These are phyloP conservation scores for Actinernus sp. DNA, from an alignment of 92 coral and sea anemone species.

Conservation along the genomic window DNA sequence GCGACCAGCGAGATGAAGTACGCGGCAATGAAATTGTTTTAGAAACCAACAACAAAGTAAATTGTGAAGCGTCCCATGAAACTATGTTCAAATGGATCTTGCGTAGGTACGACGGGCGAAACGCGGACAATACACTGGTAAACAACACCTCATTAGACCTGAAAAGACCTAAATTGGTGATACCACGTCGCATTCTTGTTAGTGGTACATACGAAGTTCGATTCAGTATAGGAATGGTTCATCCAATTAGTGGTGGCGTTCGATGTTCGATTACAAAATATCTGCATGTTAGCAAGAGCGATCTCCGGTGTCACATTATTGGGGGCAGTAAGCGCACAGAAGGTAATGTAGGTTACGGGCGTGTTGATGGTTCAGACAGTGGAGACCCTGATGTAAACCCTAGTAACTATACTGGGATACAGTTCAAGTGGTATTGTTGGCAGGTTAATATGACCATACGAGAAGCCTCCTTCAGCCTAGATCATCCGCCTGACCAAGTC, in stretches of 20 bases:
- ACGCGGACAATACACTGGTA: conserved; percentile 5
- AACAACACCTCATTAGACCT: conserved; percentile 36
- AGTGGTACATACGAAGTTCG: conserved; percentile 32
- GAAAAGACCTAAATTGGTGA: conserved; percentile 31
- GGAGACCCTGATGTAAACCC: conserved; percentile 56
- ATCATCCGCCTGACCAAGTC: no score
- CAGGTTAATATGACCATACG: conserved; percentile 19
- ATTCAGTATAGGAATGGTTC: conserved; percentile 57
- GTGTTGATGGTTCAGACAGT: conserved; percentile 39
- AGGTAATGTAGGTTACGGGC: conserved; percentile 39
- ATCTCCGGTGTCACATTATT: conserved; percentile 31
- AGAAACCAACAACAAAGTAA: conserved; percentile 17
- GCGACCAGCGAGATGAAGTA: conserved; percentile 6
- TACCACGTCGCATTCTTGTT: conserved; percentile 57
- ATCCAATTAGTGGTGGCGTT: conserved; percentile 27
- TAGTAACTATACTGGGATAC: conserved; percentile 26
- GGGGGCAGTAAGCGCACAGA: conserved; percentile 68
- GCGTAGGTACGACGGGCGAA: conserved; percentile 19
- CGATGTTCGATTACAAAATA: conserved; percentile 26
- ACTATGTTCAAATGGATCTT: conserved; percentile 61
- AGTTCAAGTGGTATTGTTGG: conserved; percentile 55
- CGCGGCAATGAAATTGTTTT: conserved; percentile 29
- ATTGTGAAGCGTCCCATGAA: conserved; percentile 63
- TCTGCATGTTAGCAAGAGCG: conserved; percentile 39
- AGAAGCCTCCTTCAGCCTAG: no score